Base-by-base conservation (phyloP, 1,140 invertebrate species). In the Samia ricini region DNA sequence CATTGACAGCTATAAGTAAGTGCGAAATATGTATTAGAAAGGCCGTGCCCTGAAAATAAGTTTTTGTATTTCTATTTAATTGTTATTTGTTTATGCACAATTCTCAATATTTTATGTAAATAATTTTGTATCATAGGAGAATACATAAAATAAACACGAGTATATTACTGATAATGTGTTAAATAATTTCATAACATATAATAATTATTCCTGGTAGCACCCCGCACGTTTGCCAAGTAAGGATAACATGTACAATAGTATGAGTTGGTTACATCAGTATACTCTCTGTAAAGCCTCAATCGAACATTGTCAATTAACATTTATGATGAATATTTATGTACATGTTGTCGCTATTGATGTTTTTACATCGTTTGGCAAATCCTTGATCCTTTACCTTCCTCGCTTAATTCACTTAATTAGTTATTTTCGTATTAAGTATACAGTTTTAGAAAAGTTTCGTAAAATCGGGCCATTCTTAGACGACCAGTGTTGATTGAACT, bases 1-100 rank as follows among this genome's bases (percentile, higher is more conserved):
- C 76, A 83, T 78, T 82, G 84, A 85, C 84, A 85, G 79, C 80
- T 87, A 83, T 82, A 79, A 80, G 72, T 82, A 85, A 86, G 78
- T 82, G 76, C 76, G 76, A 80, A 71, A 78, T 86, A 79, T 88
- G 84, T 86, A 84, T 82, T 82, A 81, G 78, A 79, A 42, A 75
- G 83, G 83, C 81, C 83, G 80, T 86, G 88, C 72, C 82, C 80
- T 77, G 77, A 83, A 80, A 74, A 82, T 85, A 85, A 78, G 76
- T 87, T 87, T 81, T 89, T 89, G 81, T 88, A 84, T 89, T 86
- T 85, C 81, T 89, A 88, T 90, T 89, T 90, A 88, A 89, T 91
- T 91, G 90, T 91, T 91, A 91, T 91, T 91, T 91, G 89, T 91
- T 91, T 89, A 89, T 90, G 90, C 90, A 91, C 90, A 90, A 91